Percentiles rank a stretch among this genome's conserved stretches.
phyloP scores from a whole-genome alignment of 2,113 vertebrate genomes.

The Caranx melampygus region DNA sequence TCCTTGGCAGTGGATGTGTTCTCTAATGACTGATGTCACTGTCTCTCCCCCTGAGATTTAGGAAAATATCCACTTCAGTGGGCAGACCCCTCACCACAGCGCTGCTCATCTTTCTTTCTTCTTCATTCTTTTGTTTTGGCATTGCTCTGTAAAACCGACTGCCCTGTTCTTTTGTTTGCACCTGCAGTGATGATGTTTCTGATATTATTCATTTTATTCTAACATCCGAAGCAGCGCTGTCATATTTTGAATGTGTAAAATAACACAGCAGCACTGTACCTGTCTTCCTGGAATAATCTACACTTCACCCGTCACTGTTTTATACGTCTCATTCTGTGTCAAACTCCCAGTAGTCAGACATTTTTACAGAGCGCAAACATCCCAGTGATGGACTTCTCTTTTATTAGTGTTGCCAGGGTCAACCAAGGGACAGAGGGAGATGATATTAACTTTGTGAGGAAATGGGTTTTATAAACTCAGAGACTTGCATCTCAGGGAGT shows the following conservation, averaged over 20 bases:
- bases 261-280: not conserved
- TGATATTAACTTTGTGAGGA: not conserved
- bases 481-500: not conserved
- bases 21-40: conserved; percentile 59
- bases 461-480: not conserved
- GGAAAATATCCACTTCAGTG: conserved; percentile 46
- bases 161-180: conserved; percentile 15
- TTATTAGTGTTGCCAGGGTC: not conserved
- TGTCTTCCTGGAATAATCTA: not conserved
- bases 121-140: too few relatives aligned
- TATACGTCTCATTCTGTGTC: not conserved
- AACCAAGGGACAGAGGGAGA: not conserved
- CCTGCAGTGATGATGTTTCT: conserved; percentile 10
- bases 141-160: not conserved
- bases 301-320: not conserved
- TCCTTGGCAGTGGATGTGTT: conserved; percentile 51
- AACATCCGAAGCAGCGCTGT: not conserved
- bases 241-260: not conserved
- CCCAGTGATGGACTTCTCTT: conserved; percentile 1
- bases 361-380: not conserved
- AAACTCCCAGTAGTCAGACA: not conserved
- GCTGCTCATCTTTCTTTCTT: conserved; percentile 1
- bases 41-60: conserved; percentile 47
- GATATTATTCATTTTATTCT: not conserved
- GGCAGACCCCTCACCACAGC: conserved; percentile 8